phyloP scores from a whole-genome alignment of 2,888 invertebrate species.

The Scaptomyza flava region DNA sequence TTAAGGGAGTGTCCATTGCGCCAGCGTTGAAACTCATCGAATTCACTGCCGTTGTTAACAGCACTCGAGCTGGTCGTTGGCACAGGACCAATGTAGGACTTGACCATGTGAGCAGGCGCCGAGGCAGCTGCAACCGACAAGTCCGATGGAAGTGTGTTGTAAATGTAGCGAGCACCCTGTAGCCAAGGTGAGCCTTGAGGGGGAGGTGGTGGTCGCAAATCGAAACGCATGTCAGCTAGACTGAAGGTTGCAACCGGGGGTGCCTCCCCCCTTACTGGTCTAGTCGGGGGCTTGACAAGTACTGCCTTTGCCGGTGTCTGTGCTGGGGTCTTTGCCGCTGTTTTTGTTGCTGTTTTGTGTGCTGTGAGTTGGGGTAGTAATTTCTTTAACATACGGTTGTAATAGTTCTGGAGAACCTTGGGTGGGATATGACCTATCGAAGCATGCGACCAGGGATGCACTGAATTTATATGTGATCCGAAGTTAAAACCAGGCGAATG shows the following conservation, averaged over 20 bases:
- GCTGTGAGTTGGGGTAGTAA: conserved; percentile 69
- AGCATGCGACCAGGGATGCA: conserved; percentile 51
- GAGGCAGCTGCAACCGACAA: conserved; percentile 69
- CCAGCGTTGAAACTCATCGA: conserved; percentile 82
- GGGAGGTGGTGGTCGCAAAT: conserved; percentile 78
- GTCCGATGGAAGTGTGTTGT: conserved; percentile 81
- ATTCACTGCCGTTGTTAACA: conserved; percentile 53
- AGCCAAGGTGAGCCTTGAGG: conserved; percentile 70
- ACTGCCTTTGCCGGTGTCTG: conserved; percentile 23
- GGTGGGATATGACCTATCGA: conserved; percentile 71
- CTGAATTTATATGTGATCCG: conserved; percentile 59
- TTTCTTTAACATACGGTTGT: conserved; percentile 79
- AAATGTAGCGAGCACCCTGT: conserved; percentile 78
- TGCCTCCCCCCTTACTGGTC: conserved; percentile 57
- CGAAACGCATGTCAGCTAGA: conserved; percentile 74
- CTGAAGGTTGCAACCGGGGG: conserved; percentile 66
- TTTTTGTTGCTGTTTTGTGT: conserved; percentile 28
- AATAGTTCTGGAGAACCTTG: conserved; percentile 78
- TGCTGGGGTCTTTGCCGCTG: conserved; percentile 14
- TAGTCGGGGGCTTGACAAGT: conserved; percentile 43
- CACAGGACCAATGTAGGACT: conserved; percentile 70
- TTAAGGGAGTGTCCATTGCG: conserved; percentile 85
- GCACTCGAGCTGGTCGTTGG: conserved; percentile 44
- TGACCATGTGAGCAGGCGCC: conserved; percentile 86
- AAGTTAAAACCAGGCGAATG: conserved; percentile 43